Evolutionary conservation across 2,888 invertebrate genomes (phyloP), one percentile per base, ranked within the genome.

Genomic region (Folsomia manolachei): DNA sequence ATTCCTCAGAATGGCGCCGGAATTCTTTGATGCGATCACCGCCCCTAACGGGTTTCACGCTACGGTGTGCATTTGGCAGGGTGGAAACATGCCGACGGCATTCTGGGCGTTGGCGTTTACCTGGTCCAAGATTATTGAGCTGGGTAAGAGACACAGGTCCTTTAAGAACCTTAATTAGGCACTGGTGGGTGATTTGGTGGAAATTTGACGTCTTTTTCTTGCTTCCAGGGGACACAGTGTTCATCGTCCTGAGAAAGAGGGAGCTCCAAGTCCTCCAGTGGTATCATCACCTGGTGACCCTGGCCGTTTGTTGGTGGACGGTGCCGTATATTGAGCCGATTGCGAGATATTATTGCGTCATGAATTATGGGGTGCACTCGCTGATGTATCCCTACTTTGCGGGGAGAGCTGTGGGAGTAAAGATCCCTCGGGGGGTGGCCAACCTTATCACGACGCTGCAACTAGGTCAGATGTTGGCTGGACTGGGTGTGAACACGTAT

Each of bases 381-480:
- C 24, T 63, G 18, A 63, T 63, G 63, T 63, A 63, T 63, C 63
- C 63, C 21, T 63, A 63, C 25, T 63, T 63, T 24, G 63, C 63
- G 7, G 4, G 9, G 63, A 63, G 24, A 24, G 56, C 67, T 2
- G 19, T 67, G 53, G 67, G 27, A 2, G 27, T 60, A 11, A 67
- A 52, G 26, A 56, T 67, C 21, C 67, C 67, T 1, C 21, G 67
- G 26, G 9, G 60, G 18, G 23, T 67, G 23, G 67, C 67, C 25
- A 67, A 51, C 52, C 18, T 67, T 9, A 67, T 67, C 53, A 67
- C 67, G 18, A 56, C 67, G 26, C 56, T 67, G 18, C 67, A 67
- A 26, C 11, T 67, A 2, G 18, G 18, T 18, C 67, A 67, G 60
- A 67, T 67, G 67, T 19, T 67, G 24, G 11, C 56, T 9, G 67